These are phyloP conservation scores for Corythoichthys haematopterus DNA, from an alignment of 2,113 vertebrate species.

Conservation along the genomic window DNA sequence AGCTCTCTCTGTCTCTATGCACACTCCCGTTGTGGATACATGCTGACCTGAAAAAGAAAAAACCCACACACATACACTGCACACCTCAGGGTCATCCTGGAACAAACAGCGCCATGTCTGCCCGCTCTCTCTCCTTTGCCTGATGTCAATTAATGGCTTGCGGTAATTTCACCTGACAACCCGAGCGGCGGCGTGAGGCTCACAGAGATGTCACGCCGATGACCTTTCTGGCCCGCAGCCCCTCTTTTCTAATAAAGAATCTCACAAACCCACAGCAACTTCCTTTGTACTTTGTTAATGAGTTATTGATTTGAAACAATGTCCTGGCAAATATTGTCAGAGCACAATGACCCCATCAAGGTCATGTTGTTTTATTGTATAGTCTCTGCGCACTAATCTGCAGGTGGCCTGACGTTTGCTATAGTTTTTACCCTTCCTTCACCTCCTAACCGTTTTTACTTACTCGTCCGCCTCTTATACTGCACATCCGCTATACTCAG, in stretches of 20 bases:
- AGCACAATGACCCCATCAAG: constrained; percentile 79
- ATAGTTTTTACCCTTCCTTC: constrained; percentile 38
- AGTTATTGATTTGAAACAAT: constrained; percentile 99
- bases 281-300: constrained; percentile 99
- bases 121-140: constrained; percentile 76
- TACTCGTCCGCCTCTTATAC: constrained; percentile 25
- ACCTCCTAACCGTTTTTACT: constrained; percentile 39
- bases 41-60: constrained; percentile 51
- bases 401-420: constrained; percentile 39
- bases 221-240: constrained; percentile 86
- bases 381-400: constrained; percentile 62
- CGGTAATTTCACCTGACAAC: constrained; percentile 98
- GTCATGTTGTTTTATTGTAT: constrained; percentile 76
- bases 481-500: constrained; percentile 32
- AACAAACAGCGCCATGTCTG: constrained; percentile 71
- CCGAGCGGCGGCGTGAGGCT: constrained; percentile 79
- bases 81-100: constrained; percentile 68
- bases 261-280: constrained; percentile 82
- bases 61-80: constrained; percentile 33
- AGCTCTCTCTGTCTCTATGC: constrained; percentile 35
- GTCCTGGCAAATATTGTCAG: constrained; percentile 90
- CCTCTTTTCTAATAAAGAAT: constrained; percentile 84
- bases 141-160: constrained; percentile 94
- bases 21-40: constrained; percentile 57
- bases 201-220: constrained; percentile 87